Conservation (phyloP, 2,888 invertebrate species). For the Cryptocheilus praepositus region DNA sequence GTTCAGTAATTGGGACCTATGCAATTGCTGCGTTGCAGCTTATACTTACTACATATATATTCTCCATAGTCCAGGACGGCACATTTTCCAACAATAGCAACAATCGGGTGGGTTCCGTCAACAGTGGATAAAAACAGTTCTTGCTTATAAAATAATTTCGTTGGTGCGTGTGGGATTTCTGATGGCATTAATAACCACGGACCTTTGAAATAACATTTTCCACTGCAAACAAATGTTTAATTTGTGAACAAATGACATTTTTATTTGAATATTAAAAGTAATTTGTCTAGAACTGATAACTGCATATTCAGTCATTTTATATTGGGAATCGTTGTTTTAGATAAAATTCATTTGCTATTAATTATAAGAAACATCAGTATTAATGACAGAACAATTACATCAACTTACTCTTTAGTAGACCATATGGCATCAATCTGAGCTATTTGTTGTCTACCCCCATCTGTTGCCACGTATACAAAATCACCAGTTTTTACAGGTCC, state of each 20-base stretch:
- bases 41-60: slow-evolving; percentile 87
- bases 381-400: neutral
- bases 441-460: slow-evolving; percentile 92
- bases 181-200: slow-evolving; percentile 93
- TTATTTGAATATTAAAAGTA: neutral
- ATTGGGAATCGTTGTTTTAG: no score
- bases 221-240: slow-evolving; percentile 76
- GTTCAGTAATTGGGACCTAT: neutral
- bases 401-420: slow-evolving; percentile 90
- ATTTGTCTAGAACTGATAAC: no score
- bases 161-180: slow-evolving; percentile 89
- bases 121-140: slow-evolving; percentile 94
- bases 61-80: slow-evolving; percentile 92
- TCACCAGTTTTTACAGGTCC: slow-evolving; percentile 93
- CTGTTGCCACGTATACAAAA: slow-evolving; percentile 95
- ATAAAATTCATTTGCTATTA: neutral
- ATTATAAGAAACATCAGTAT: neutral
- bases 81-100: slow-evolving; percentile 94
- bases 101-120: slow-evolving; percentile 93
- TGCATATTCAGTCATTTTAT: no score
- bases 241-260: neutral
- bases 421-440: slow-evolving; percentile 96
- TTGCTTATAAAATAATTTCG: slow-evolving; percentile 91
- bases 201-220: slow-evolving; percentile 93
- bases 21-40: slow-evolving; percentile 3